Evolutionary conservation across 1,140 invertebrate species (phyloP).

Genomic region (Holotrichia oblita): DNA sequence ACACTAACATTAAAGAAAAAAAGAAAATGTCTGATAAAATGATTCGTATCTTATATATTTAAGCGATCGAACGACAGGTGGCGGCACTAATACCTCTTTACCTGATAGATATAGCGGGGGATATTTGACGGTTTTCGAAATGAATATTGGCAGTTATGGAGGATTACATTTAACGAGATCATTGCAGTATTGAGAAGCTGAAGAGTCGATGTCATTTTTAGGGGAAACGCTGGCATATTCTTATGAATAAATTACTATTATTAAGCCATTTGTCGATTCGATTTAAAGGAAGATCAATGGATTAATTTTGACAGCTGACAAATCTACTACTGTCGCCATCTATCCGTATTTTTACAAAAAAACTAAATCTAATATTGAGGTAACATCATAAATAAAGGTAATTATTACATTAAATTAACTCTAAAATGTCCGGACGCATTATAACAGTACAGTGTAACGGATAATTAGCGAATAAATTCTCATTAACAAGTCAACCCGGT

Average conservation of each 20-base stretch:
- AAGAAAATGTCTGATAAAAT: not conserved
- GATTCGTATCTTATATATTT: not conserved
- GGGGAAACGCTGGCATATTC: not conserved
- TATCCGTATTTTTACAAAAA: too few relatives aligned
- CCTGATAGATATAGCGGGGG: not conserved
- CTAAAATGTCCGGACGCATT: not conserved
- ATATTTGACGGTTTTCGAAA: not conserved
- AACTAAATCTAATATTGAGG: not conserved
- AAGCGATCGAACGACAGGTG: conserved; percentile 6
- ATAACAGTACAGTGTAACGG: not conserved
- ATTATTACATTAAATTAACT: not conserved
- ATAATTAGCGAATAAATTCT: conserved; percentile 4
- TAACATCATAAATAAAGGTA: not conserved
- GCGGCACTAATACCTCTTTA: not conserved
- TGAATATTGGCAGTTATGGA: not conserved
- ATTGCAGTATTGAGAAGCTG: not conserved
- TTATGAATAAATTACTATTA: conserved; percentile 24
- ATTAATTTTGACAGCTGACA: not conserved
- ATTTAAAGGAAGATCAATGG: not conserved
- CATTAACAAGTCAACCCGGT: not conserved
- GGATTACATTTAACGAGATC: not conserved
- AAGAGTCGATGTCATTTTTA: not conserved
- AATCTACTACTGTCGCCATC: too few relatives aligned
- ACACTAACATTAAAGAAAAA: not conserved
- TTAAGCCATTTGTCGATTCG: conserved; percentile 24